Percentiles rank a stretch among this genome's conserved stretches.
Conservation (phyloP, 92 coral and sea anemone species). For the Heliopora coerulea region DNA sequence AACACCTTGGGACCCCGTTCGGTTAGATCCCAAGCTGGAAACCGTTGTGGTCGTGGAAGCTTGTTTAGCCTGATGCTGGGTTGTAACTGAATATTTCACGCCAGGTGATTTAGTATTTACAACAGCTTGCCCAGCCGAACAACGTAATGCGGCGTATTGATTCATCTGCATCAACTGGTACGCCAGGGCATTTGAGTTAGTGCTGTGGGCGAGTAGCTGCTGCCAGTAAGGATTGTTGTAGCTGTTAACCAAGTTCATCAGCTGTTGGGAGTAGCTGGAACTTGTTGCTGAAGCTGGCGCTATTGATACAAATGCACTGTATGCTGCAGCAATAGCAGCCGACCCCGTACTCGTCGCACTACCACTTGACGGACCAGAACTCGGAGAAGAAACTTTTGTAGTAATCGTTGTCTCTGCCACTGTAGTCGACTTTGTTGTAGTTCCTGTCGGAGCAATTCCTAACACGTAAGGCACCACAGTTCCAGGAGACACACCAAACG, state of each 20-base stretch:
- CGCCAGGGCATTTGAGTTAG: slow-evolving; percentile 60
- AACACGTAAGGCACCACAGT: slow-evolving; percentile 61
- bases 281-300: slow-evolving; percentile 89
- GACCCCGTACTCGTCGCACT: slow-evolving; percentile 57
- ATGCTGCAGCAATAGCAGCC: slow-evolving; percentile 96
- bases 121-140: slow-evolving; percentile 44
- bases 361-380: slow-evolving; percentile 57
- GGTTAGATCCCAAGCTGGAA: background rate
- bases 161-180: slow-evolving; percentile 84
- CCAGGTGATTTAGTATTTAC: background rate
- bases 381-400: slow-evolving; percentile 32
- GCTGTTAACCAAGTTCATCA: slow-evolving; percentile 93
- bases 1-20: background rate
- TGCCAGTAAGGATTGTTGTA: slow-evolving; percentile 76
- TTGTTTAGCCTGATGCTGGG: slow-evolving; percentile 11
- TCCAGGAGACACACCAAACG: slow-evolving; percentile 60
- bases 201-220: slow-evolving; percentile 53
- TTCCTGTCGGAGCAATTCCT: slow-evolving; percentile 52
- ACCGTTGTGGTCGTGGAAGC: slow-evolving; percentile 11
- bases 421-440: slow-evolving; percentile 71
- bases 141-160: slow-evolving; percentile 56
- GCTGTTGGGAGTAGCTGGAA: slow-evolving; percentile 82
- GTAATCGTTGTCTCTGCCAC: slow-evolving; percentile 11
- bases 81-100: slow-evolving; percentile 20
- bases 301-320: slow-evolving; percentile 92